A percentile compares a stretch with the other conserved stretches of the same genome.
These are phyloP conservation scores for Baronia brevicornis DNA, from an alignment of 2,888 invertebrate species.

Conservation along the genomic window DNA sequence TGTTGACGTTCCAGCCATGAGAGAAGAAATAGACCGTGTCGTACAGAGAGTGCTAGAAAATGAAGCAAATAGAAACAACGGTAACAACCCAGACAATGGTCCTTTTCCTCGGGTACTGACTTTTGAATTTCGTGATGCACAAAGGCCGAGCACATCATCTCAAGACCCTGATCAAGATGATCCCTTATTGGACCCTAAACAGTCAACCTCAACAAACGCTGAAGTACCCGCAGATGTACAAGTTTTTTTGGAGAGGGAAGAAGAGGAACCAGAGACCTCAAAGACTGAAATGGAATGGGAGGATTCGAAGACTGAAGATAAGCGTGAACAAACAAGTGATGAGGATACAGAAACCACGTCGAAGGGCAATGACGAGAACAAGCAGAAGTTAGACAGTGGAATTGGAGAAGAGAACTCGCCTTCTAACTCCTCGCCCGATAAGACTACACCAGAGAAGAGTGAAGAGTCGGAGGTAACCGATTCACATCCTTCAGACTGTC, in stretches of 20 bases:
- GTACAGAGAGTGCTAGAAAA: slow-evolving; percentile 3
- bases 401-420: slow-evolving; percentile 67
- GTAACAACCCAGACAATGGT: slow-evolving; percentile 6
- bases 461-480: slow-evolving; percentile 12
- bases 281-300: slow-evolving; percentile 26
- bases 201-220: slow-evolving; percentile 1
- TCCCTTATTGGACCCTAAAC: neutral
- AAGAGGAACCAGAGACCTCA: slow-evolving; percentile 20
- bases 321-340: slow-evolving; percentile 20
- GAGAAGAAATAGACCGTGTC: slow-evolving; percentile 10
- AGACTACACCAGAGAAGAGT: slow-evolving; percentile 22
- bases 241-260: slow-evolving; percentile 32
- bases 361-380: slow-evolving; percentile 31
- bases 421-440: slow-evolving; percentile 32
- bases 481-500: slow-evolving; percentile 25
- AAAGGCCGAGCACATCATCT: slow-evolving; percentile 6
- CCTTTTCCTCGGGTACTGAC: slow-evolving; percentile 26
- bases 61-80: slow-evolving; percentile 7
- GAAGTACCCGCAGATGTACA: slow-evolving; percentile 28
- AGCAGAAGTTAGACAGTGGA: slow-evolving; percentile 79
- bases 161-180: slow-evolving; percentile 5
- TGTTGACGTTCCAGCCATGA: slow-evolving; percentile 12
- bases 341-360: slow-evolving; percentile 6
- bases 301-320: slow-evolving; percentile 19
- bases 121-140: slow-evolving; percentile 31